Conservation (phyloP, 2,888 invertebrate species). For the Lissonota sp. region DNA sequence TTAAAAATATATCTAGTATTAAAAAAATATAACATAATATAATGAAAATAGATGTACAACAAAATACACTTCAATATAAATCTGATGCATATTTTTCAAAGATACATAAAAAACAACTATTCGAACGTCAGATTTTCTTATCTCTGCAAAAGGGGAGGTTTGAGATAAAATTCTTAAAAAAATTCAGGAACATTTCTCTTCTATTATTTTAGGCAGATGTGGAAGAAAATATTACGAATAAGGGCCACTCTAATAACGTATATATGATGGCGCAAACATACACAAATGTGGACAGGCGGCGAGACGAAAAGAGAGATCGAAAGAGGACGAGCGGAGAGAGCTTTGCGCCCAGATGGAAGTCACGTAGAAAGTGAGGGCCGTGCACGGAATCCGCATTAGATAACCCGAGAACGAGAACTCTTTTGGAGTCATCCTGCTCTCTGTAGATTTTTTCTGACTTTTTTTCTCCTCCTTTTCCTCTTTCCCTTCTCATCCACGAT, state of each 20-base stretch:
- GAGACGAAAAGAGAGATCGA: constrained; percentile 1
- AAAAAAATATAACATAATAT: too few relatives aligned
- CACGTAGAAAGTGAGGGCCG: constrained; percentile 65
- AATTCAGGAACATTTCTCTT: too few relatives aligned
- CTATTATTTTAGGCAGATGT: too few relatives aligned
- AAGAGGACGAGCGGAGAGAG: constrained; percentile 23
- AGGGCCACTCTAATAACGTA: neutral
- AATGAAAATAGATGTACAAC: too few relatives aligned
- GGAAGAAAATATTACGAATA: too few relatives aligned
- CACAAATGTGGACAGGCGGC: constrained; percentile 58
- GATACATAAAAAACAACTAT: too few relatives aligned
- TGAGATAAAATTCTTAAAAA: too few relatives aligned
- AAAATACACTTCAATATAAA: too few relatives aligned
- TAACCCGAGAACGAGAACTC: constrained; percentile 58
- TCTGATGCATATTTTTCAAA: too few relatives aligned
- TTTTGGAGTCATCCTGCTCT: neutral
- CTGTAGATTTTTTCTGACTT: constrained; percentile 19
- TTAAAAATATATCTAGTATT: too few relatives aligned
- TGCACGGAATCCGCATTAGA: constrained; percentile 65
- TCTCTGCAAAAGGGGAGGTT: too few relatives aligned
- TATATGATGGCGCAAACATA: constrained; percentile 59
- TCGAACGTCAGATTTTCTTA: too few relatives aligned
- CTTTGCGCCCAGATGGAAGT: constrained; percentile 59
- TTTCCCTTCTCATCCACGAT: neutral
- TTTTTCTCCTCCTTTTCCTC: neutral